A percentile compares a stretch with the other conserved stretches of the same genome.
These are phyloP conservation scores for Callinectes sapidus DNA, from an alignment of 2,888 invertebrate genomes.

Conservation along the genomic window DNA sequence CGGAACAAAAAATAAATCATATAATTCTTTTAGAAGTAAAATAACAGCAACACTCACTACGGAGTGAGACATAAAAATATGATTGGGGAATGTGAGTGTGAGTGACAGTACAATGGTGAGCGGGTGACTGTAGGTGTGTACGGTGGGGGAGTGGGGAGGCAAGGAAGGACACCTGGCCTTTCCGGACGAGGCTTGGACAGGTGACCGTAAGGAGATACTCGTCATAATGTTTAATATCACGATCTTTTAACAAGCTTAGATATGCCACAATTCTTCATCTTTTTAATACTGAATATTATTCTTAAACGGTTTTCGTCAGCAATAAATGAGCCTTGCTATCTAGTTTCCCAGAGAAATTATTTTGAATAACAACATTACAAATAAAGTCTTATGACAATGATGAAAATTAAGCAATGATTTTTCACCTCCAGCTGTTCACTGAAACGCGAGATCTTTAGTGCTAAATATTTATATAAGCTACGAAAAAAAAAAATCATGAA, in stretches of 20 bases:
- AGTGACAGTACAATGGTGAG: conserved; percentile 40
- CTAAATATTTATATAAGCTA: neutral
- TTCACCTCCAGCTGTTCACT: neutral
- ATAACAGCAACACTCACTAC: neutral
- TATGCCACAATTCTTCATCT: neutral
- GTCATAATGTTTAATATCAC: neutral
- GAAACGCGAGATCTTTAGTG: neutral
- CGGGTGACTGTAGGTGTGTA: conserved; percentile 25
- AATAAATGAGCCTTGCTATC: no score
- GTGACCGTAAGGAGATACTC: neutral
- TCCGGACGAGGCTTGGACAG: conserved; percentile 10
- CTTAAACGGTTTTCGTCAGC: neutral
- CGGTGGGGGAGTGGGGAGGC: neutral
- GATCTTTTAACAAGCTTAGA: neutral
- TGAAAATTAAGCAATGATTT: neutral
- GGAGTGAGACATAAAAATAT: conserved; percentile 44
- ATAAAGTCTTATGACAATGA: neutral
- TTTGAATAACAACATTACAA: no score
- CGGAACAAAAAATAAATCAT: neutral
- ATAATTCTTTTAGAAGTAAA: neutral
- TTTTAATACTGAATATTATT: no score
- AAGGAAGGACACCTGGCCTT: conserved; percentile 6
- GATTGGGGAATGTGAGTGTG: conserved; percentile 27
- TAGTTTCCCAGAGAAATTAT: no score
- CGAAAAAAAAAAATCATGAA: neutral